These are phyloP conservation scores for Terrapene triunguis DNA, from an alignment of 2,113 vertebrate species.

Conservation along the genomic window DNA sequence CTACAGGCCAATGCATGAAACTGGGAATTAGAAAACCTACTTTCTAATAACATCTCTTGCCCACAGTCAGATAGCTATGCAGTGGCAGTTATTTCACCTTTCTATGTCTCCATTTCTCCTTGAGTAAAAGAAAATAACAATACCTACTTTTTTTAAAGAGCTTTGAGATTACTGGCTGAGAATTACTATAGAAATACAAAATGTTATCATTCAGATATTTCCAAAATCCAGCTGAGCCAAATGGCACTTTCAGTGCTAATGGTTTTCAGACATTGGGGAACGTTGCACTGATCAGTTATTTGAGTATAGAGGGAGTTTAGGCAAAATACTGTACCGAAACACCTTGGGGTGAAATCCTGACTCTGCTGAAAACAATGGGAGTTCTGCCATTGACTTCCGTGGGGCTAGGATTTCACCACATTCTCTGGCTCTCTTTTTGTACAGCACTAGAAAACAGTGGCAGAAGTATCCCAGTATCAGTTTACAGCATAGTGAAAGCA, in stretches of 20 bases:
- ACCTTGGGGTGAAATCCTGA: not conserved
- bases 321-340: not conserved
- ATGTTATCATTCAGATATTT: not conserved
- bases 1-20: not conserved
- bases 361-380: not conserved
- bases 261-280: not conserved
- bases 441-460: not conserved
- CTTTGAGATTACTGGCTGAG: not conserved
- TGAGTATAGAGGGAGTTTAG: not conserved
- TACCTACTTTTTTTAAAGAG: not conserved
- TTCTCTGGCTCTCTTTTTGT: not conserved
- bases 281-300: accelerated
- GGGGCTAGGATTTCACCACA: not conserved
- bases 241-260: not conserved
- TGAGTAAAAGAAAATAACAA: not conserved
- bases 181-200: not conserved
- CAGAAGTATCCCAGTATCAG: not conserved
- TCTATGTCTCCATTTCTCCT: accelerated
- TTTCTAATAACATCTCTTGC: not conserved
- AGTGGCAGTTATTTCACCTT: not conserved
- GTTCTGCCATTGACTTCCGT: not conserved
- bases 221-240: not conserved
- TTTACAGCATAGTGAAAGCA: accelerated
- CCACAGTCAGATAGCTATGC: too few relatives aligned
- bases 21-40: not conserved